A percentile compares a stretch with the other conserved stretches of the same genome.
phyloP scores from a whole-genome alignment of 2,113 vertebrate species.

The Xerus inauris region DNA sequence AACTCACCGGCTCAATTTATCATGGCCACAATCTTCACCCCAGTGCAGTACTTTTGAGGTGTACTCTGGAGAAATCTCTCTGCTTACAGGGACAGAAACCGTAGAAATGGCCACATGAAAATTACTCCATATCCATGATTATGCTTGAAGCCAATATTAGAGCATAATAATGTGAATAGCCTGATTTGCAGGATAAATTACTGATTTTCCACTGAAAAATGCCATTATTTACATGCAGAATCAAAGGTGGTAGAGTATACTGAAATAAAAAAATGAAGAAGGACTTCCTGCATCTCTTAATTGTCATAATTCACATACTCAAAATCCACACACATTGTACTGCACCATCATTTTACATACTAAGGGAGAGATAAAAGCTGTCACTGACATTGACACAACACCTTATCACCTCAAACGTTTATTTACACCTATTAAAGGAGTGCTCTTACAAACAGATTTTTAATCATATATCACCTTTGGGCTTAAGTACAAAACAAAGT shows the following conservation, averaged over 20 bases:
- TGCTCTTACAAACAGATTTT: not conserved
- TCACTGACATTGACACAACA: not conserved
- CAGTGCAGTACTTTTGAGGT: not conserved
- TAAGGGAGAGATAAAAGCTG: conserved; percentile 7
- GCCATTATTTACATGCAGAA: conserved; percentile 14
- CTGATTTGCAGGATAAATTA: not conserved
- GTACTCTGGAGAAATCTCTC: not conserved
- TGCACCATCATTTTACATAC: not conserved
- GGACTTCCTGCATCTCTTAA: not conserved
- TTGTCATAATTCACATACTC: not conserved
- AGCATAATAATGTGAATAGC: not conserved
- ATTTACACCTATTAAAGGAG: not conserved
- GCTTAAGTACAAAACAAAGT: not conserved
- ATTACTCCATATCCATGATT: not conserved
- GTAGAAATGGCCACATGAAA: not conserved
- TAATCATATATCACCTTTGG: not conserved
- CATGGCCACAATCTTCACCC: not conserved
- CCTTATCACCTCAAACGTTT: not conserved
- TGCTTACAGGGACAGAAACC: not conserved
- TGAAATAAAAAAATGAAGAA: not conserved
- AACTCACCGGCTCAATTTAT: not conserved
- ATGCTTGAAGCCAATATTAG: not conserved
- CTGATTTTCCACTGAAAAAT: not conserved
- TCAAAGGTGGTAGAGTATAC: not conserved
- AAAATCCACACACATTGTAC: not conserved